Base-by-base conservation (phyloP, 1,140 invertebrate genomes). In the Drosophila guanche region DNA sequence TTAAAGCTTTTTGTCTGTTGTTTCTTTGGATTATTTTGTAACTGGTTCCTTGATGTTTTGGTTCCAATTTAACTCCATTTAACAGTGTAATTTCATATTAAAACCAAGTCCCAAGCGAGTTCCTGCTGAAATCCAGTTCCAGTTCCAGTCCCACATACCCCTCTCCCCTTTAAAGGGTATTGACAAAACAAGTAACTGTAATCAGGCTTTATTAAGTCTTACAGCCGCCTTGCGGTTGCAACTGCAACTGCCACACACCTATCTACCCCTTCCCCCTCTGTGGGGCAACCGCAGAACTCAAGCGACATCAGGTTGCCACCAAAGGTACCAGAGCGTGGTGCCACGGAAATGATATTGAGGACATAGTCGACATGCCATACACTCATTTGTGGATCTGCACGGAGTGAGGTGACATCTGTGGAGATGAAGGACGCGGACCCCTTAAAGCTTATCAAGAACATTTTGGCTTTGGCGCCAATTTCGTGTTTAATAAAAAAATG, bases 401-500 rank as follows among this genome's bases (percentile, higher is more conserved):
- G 20, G 46, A 45, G 45, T 20, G 54, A 48, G 48, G 59, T 61
- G 66, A 84, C 80, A 84, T 85, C 74, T 86, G 80, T 76, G 65
- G 67, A 77, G 67, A 37, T 12, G 33, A 37, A 37, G 33, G 33
- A 37, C 60, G 29, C 5, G 16, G 7, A n/a, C 45, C 37, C 41
- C 16, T 45, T 25, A 42, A 55, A 67, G 78, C 69, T 86, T 84
- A 84, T 84, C 80, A 86, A 61, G 76, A 78, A 80, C 81, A 86
- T 76, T 85, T 83, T 72, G 61, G 80, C 62, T 76, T 85, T 84
- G 79, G 80, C 79, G 79, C 81, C 79, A 84, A 79, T 72, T 84
- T 85, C 54, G 54, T 50, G 73, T 76, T 74, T 46, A 58, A 66
- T 52, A 33, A 65, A 56, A 72, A 76, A 60, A 37, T 4, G 33